Evolutionary conservation across 2,113 vertebrate species (phyloP).

Genomic region (Coreoperca whiteheadi): DNA sequence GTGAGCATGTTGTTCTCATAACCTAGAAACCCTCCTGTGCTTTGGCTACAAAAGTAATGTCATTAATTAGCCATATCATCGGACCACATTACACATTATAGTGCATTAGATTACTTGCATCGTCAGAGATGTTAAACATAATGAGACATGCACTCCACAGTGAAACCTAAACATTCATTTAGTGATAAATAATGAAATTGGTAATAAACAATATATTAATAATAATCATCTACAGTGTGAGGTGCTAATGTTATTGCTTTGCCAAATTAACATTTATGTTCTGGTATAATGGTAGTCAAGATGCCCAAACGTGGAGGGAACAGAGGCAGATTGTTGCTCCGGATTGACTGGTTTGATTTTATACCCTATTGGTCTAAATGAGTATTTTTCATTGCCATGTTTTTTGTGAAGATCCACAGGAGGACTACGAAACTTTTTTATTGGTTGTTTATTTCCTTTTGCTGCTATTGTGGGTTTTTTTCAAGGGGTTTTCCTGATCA

Average conservation of each 20-base stretch:
- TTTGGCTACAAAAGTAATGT: conserved; percentile 31
- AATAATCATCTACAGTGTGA: background rate
- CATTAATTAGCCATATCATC: conserved; percentile 42
- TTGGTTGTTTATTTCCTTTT: background rate
- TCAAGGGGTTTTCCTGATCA: background rate
- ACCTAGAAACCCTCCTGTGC: conserved; percentile 35
- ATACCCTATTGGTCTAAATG: background rate
- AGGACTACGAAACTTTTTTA: background rate
- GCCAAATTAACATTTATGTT: background rate
- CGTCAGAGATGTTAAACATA: conserved; percentile 27
- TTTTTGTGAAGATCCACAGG: background rate
- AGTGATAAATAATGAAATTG: background rate
- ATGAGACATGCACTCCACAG: conserved; percentile 10
- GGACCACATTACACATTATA: conserved; percentile 18
- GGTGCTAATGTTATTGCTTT: background rate
- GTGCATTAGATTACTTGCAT: conserved; percentile 18
- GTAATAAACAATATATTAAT: background rate
- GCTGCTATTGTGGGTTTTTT: background rate
- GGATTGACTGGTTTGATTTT: background rate
- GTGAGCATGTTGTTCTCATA: conserved; percentile 31
- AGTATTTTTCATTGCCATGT: background rate
- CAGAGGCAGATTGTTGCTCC: background rate
- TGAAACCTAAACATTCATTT: background rate
- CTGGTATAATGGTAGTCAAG: background rate
- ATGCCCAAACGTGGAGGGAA: background rate